Base-by-base conservation (phyloP, 2,113 vertebrate species). In the Poeciliopsis occidentalis region DNA sequence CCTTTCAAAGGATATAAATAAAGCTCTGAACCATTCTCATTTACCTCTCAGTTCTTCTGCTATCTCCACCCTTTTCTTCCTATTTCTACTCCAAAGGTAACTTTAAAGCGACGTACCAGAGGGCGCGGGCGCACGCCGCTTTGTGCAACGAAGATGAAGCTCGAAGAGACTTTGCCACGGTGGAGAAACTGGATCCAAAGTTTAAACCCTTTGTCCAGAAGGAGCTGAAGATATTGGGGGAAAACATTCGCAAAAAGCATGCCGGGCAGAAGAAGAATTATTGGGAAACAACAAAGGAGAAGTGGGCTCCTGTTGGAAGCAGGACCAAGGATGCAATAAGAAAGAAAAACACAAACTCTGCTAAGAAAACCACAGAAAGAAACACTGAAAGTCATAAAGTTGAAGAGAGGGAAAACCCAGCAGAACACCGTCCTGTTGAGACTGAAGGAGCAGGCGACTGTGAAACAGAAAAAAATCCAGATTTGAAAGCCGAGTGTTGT, bases 101-200 rank as follows among this genome's bases (percentile, higher is more conserved):
- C 0, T 88, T 95, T 73, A 96, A 96, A 77, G 95, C 94, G 0
- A 89, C 95, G 75, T 96, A 96, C 92, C 96, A 96, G 83, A 92
- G 94, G 3, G 95, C 94, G 0, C 91, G 92, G 32, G 96, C 96
- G 0, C 95, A 96, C 0, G 87, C 94, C 0, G 94, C 95, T 0
- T 76, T 97, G 37, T 93, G 93, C 93, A 91, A 96, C 0, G 93
- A 95, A 75, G 87, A 91, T 7, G 89, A 95, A 86, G 94, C 94
- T 0, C 90, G 85, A 26, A 77, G 83, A 15, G 94, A 95, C 75
- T 96, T 96, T 67, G 62, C 80, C 37, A 86, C 68, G 1, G 93
- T 94, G 76, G 85, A 92, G 71, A 92, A 92, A 47, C 75, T 97
- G 0, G 95, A 95, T 81, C 89, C 94, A 2, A 89, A 79, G 57